Base-by-base conservation (phyloP, 1,140 invertebrate species). In the Rhopalosiphum maidis region DNA sequence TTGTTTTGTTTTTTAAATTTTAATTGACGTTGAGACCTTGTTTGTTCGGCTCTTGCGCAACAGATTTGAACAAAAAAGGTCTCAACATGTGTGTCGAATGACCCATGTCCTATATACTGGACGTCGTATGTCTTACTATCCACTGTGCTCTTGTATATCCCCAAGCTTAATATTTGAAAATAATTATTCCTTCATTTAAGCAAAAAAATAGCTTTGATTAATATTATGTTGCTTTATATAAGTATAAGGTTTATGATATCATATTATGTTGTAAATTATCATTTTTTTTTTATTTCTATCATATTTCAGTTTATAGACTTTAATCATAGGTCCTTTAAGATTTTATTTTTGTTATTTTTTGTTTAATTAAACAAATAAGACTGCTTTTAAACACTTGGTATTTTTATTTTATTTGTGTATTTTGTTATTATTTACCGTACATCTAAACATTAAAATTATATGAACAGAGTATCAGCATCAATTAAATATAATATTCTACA, bases 331-430 rank as follows among this genome's bases (percentile, higher is more conserved):
- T 55, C 48, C n/a, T 90, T 90, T 77, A 88, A 93, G 87, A 94
- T 68, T 93, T 94, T 94, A 93, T 83, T 94, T 94, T 93, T 94
- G 94, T 93, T 94, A 94, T 93, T 94, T 90, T 88, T 94, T 93
- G 60, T 93, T 89, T 94, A 87, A 93, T 94, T 89, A 93, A 88
- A 93, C 68, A 83, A 93, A 88, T 51, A 60, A 87, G 90, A 88
- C 48, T 85, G 86, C 51, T 94, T 94, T 85, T 92, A 86, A 90
- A 91, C 60, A 77, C 85, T 93, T 25, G 85, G 54, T 86, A 88
- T 94, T 93, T 51, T 86, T 83, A 85, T 93, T 85, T 92, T 90
- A 93, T 90, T 90, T 60, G 35, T 94, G 55, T 90, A 68, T 90
- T 46, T 82, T 93, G 25, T 94, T 23, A 21, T 90, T 68, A 35